Conservation (phyloP, 1,140 invertebrate species). For the Penaeus vannamei region DNA sequence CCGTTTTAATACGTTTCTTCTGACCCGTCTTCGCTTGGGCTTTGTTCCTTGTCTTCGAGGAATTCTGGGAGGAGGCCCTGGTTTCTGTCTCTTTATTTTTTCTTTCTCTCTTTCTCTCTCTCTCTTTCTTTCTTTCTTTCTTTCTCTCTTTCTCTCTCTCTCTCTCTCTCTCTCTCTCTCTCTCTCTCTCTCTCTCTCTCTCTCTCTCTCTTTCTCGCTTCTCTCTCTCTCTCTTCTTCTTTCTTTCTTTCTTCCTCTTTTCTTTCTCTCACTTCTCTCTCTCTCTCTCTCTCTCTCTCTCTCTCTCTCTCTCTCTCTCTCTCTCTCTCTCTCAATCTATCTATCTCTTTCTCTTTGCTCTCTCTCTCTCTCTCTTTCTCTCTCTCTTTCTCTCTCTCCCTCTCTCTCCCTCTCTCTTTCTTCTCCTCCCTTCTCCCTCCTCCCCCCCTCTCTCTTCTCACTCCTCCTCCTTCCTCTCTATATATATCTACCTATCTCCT, state of each 20-base stretch:
- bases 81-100: too few species aligned
- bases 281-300: accelerated
- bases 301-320: neutral
- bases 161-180: too few species aligned
- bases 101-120: neutral
- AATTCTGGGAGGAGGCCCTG: too few species aligned
- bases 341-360: too few species aligned
- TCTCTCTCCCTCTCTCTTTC: too few species aligned
- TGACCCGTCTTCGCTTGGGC: too few species aligned
- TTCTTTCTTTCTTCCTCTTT: too few species aligned
- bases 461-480: neutral
- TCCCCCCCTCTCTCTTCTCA: neutral
- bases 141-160: neutral
- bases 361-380: neutral
- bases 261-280: neutral
- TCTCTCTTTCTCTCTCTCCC: too few species aligned
- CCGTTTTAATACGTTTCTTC: too few species aligned
- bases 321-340: neutral
- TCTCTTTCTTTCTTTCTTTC: neutral
- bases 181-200: neutral
- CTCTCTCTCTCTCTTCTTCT: too few species aligned
- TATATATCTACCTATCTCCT: neutral
- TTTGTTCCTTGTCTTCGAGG: too few species aligned
- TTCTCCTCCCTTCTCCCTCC: too few species aligned
- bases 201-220: neutral